Evolutionary conservation across 2,888 invertebrate species (phyloP), one percentile per base, ranked within the genome.

Genomic region (Thymelicus sylvestris): DNA sequence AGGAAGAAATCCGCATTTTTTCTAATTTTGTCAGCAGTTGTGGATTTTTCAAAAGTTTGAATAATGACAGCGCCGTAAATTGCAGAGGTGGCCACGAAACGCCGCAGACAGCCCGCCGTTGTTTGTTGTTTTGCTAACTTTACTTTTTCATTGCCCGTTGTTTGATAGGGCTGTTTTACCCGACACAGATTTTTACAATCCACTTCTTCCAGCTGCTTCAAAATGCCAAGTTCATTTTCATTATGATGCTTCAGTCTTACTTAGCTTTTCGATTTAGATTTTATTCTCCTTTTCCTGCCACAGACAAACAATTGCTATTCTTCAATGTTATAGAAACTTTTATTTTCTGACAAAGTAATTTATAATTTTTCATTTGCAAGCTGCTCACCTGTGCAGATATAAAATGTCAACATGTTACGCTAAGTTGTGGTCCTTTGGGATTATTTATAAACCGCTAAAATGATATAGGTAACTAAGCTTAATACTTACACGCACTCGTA

Each of bases 11-110:
- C 83, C 78, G 80, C 83, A 55, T 79, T 88, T 87, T 87, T 87
- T 84, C 80, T 85, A 87, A 87, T 91, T 91, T 88, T 80, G 79
- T 66, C 75, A 78, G 79, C 81, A 74, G 83, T 77, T 77, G 81
- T 79, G 79, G 82, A 84, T 88, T 87, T 89, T 86, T 83, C 79
- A 82, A 88, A 92, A 90, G 82, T 90, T 90, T 90, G 90, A 92
- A 86, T 89, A 88, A 91, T 88, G 90, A 86, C 84, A 85, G 79
- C 74, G 84, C 79, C 84, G 88, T 91, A 90, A 90, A 91, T 89
- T 87, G 85, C 81, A 83, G 86, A 88, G 86, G 87, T 88, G 84
- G 86, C 83, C 84, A 82, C 85, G 82, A 83, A 86, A 87, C 81
- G 86, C 84, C 83, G 85, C 81, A 82, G 83, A 85, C 86, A 83